Evolutionary conservation across 2,888 invertebrate genomes (phyloP), one percentile per base, ranked within the genome.

Genomic region (Dichetophora obliterata): DNA sequence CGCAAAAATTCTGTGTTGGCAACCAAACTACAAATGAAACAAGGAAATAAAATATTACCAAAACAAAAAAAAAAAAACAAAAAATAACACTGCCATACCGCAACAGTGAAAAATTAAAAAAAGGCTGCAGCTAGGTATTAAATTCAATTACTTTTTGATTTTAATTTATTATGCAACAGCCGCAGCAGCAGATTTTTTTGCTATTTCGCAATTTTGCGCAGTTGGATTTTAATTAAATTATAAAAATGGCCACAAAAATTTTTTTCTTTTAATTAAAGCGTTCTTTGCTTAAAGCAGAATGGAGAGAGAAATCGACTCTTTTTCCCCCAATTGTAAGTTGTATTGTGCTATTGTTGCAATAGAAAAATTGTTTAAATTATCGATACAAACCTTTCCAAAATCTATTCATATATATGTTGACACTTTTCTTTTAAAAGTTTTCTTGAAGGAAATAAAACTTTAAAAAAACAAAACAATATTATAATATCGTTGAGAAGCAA

Each of bases 81-180:
- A n/a, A n/a, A n/a, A n/a, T n/a, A 66, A 65, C 43, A 34, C 31
- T 63, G n/a, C 16, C 37, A 71, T 19, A 54, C 31, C 11, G 14
- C 27, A 52, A 52, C 52, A n/a, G 22, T 22, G 50, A 71, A 37
- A 68, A 50, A 48, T 37, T 14, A 14, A 27, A 24, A 59, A 59
- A 24, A 24, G 22, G 37, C 31, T 37, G 37, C 31, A 19, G 71
- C 37, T 57, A 54, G 19, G 52, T 57, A 54, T 74, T 74, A 75
- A 75, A 75, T 75, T 75, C 69, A 75, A 75, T 75, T 75, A 69
- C 48, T 57, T 61, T 69, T 69, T 61, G 69, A 75, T 75, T 75
- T 68, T 75, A 75, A 75, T 75, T 75, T 75, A 75, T 75, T 75
- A 69, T 74, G 27, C 73, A 61, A 19, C 11, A 54, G 31, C 68